These are phyloP conservation scores for Phrynosoma platyrhinos DNA, from an alignment of 2,113 vertebrate genomes.

Conservation along the genomic window DNA sequence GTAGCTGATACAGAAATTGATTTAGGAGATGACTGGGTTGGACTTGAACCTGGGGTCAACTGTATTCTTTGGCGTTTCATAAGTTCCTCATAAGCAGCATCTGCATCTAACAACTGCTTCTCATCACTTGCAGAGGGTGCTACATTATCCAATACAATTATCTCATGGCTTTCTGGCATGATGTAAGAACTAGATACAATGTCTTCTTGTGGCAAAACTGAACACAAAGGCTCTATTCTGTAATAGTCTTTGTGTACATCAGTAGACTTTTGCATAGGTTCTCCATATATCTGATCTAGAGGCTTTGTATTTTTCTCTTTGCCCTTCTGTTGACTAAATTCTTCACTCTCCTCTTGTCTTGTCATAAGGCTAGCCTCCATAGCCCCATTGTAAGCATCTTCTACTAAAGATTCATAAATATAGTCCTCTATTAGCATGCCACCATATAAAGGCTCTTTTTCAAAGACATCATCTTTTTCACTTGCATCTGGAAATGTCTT, in stretches of 20 bases:
- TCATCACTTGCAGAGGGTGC: slow-evolving; percentile 74
- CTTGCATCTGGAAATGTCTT: slow-evolving; percentile 82
- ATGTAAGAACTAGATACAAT: slow-evolving; percentile 79
- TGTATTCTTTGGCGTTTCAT: slow-evolving; percentile 85
- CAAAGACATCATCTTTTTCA: slow-evolving; percentile 87
- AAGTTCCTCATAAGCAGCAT: slow-evolving; percentile 82
- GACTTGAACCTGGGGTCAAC: slow-evolving; percentile 87
- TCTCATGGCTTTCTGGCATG: slow-evolving; percentile 87
- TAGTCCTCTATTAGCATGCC: slow-evolving; percentile 98
- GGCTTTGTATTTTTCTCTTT: slow-evolving; percentile 83
- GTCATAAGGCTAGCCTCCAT: slow-evolving; percentile 71
- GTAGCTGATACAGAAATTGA: slow-evolving; percentile 69
- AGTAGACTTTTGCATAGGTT: slow-evolving; percentile 85
- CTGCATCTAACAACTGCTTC: slow-evolving; percentile 78
- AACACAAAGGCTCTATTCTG: slow-evolving; percentile 81
- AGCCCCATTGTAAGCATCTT: slow-evolving; percentile 83
- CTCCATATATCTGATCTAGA: slow-evolving; percentile 88
- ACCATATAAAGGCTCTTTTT: slow-evolving; percentile 94
- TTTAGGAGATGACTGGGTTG: slow-evolving; percentile 79
- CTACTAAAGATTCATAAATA: slow-evolving; percentile 95
- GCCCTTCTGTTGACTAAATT: slow-evolving; percentile 75
- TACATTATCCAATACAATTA: slow-evolving; percentile 82
- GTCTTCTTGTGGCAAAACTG: slow-evolving; percentile 79
- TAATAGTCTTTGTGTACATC: slow-evolving; percentile 86
- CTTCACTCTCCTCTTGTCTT: slow-evolving; percentile 76